Evolutionary conservation across 2,113 vertebrate species (phyloP).

Genomic region (Nesogale talazaci): DNA sequence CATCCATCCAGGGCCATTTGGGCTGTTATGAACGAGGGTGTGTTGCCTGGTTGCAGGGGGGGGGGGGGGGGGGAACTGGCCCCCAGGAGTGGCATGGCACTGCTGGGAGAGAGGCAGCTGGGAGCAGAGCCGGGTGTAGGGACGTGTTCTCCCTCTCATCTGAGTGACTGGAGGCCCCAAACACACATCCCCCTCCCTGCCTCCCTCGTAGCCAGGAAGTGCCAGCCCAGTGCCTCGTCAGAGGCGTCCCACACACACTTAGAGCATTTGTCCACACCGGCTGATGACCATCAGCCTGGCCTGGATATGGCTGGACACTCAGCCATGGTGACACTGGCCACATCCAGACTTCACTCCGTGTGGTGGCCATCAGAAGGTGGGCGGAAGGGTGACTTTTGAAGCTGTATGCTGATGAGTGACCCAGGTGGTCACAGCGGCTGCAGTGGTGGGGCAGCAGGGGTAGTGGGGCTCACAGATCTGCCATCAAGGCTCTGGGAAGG

Average conservation of each 20-base stretch:
- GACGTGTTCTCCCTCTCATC: neutral
- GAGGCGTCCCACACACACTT: neutral
- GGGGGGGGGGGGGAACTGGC: no score
- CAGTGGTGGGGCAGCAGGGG: neutral
- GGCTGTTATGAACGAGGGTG: no score
- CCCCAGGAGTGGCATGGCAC: neutral
- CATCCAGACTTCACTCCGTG: rapidly evolving
- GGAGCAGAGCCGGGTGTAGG: neutral
- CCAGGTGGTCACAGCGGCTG: neutral
- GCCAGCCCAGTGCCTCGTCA: neutral
- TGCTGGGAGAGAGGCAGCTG: neutral
- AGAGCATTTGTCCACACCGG: conserved; percentile 16
- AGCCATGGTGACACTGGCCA: neutral
- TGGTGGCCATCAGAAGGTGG: neutral
- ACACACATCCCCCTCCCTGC: neutral
- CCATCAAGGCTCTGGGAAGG: neutral
- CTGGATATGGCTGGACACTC: no score
- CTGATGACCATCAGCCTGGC: neutral
- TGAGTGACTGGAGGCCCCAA: no score
- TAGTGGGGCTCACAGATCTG: neutral
- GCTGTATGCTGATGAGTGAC: no score
- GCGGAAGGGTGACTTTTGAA: neutral
- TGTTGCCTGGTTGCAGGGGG: no score
- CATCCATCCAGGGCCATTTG: no score
- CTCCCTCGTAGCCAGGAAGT: neutral